Conservation (phyloP, 2,888 invertebrate genomes). For the Hemaris fuciformis region DNA sequence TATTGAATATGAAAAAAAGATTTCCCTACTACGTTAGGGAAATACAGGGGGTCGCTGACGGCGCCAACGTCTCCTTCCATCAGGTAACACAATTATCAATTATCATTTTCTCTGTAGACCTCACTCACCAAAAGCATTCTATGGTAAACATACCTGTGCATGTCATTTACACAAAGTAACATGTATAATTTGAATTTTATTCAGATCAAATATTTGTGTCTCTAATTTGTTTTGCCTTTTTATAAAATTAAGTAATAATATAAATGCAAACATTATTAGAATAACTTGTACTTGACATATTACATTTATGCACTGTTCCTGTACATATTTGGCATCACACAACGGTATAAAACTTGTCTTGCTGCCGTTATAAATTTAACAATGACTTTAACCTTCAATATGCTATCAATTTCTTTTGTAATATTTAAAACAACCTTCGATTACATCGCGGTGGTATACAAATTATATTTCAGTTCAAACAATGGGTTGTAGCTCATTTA, state of each 20-base stretch:
- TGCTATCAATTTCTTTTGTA: not conserved
- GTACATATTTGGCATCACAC: not conserved
- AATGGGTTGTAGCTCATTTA: not conserved
- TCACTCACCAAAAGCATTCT: too few species aligned
- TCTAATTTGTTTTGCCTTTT: too few species aligned
- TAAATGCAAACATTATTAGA: too few species aligned
- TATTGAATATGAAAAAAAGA: constrained; percentile 84
- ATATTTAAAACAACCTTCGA: not conserved
- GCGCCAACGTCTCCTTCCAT: constrained; percentile 90
- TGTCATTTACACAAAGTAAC: too few species aligned
- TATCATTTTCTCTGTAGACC: too few species aligned
- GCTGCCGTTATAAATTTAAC: not conserved
- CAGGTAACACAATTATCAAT: constrained; percentile 84
- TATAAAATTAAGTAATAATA: too few species aligned
- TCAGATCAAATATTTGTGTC: too few species aligned
- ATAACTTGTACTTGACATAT: too few species aligned
- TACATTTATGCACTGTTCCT: too few species aligned
- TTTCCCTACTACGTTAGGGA: constrained; percentile 92
- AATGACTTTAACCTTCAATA: not conserved
- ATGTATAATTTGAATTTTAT: too few species aligned
- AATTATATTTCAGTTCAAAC: not conserved
- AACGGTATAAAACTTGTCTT: not conserved
- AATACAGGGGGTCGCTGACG: constrained; percentile 92
- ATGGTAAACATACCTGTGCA: too few species aligned
- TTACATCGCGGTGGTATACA: too few species aligned